Conservation (phyloP, 2,113 vertebrate species). For the Microtus pennsylvanicus region DNA sequence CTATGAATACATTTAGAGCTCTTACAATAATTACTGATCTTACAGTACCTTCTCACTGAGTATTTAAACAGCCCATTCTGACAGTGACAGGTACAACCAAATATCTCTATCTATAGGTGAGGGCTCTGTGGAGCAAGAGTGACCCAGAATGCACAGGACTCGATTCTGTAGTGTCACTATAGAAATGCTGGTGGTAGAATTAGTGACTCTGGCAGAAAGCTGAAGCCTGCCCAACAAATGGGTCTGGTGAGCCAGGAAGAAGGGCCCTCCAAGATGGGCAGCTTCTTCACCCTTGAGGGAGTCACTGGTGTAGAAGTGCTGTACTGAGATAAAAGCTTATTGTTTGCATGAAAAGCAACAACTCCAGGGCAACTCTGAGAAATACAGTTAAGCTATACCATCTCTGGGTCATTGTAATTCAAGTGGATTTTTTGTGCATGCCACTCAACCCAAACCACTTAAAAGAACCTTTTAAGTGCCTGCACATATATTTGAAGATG, state of each 20-base stretch:
- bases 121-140: too few species aligned
- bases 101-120: background rate
- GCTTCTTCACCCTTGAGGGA: too few species aligned
- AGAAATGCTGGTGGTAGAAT: background rate
- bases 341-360: background rate
- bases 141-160: background rate
- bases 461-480: background rate
- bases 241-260: too few species aligned
- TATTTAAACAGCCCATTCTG: background rate
- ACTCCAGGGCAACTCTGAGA: background rate
- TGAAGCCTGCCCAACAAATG: too few species aligned
- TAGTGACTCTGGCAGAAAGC: too few species aligned
- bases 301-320: background rate
- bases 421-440: background rate
- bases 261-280: accelerated
- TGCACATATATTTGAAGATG: background rate
- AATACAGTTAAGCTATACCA: background rate
- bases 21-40: background rate
- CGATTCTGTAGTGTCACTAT: background rate
- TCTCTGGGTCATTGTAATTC: background rate
- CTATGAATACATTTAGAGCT: background rate
- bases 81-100: background rate
- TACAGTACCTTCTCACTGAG: background rate
- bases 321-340: background rate
- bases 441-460: background rate